These are phyloP conservation scores for Caenorhabditis sp. DNA, from an alignment of 2,888 invertebrate genomes.

Conservation along the genomic window DNA sequence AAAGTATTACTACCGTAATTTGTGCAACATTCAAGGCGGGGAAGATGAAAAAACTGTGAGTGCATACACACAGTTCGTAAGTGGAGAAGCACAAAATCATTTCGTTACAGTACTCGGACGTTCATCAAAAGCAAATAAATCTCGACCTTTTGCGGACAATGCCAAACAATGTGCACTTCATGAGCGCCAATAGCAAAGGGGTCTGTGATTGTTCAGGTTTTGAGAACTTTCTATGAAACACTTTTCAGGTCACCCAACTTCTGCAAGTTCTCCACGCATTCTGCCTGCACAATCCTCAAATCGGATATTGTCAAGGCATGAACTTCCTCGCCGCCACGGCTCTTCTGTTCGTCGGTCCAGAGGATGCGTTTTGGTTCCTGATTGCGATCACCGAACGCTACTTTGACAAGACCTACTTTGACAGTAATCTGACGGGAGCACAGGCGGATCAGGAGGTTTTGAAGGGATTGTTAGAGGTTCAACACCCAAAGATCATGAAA, in stretches of 20 bases:
- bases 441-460: constrained; percentile 82
- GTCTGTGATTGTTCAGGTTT: too few species aligned
- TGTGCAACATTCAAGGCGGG: constrained; percentile 79
- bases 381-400: constrained; percentile 82
- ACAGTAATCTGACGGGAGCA: constrained; percentile 81
- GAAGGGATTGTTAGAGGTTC: constrained; percentile 81
- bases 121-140: constrained; percentile 82
- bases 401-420: constrained; percentile 81
- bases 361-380: constrained; percentile 82
- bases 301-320: constrained; percentile 83
- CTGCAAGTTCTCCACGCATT: constrained; percentile 82
- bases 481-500: constrained; percentile 80
- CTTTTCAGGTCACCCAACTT: constrained; percentile 80
- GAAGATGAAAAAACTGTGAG: constrained; percentile 81
- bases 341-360: constrained; percentile 81
- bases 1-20: constrained; percentile 81
- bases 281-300: constrained; percentile 81
- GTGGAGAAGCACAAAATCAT: constrained; percentile 34
- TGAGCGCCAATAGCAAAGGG: constrained; percentile 81
- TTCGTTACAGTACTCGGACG: constrained; percentile 80
- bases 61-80: constrained; percentile 77
- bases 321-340: constrained; percentile 82
- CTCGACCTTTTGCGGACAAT: constrained; percentile 82
- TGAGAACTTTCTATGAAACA: too few species aligned
- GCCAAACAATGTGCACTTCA: constrained; percentile 82